A percentile compares a stretch with the other conserved stretches of the same genome.
phyloP scores from a whole-genome alignment of 2,888 invertebrate genomes.

The Aelia acuminata region DNA sequence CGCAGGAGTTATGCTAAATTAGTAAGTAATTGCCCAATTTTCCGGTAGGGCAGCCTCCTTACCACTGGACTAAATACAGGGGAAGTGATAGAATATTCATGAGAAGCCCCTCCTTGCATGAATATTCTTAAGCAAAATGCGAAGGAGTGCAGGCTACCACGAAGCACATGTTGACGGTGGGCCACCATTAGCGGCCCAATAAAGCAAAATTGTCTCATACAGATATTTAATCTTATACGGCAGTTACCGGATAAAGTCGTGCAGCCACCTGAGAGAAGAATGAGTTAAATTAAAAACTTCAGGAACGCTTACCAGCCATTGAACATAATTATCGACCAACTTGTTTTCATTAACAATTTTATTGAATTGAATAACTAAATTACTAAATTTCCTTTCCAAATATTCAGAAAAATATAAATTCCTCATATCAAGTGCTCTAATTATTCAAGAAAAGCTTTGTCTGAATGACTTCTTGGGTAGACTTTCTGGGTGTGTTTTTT shows the following conservation, averaged over 20 bases:
- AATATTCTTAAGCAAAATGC: too few species aligned
- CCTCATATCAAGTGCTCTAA: too few species aligned
- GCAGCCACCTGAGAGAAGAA: background rate
- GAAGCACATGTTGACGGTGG: background rate
- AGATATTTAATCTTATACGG: background rate
- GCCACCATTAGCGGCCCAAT: background rate
- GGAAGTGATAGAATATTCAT: slow-evolving; percentile 13
- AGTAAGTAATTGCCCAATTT: slow-evolving; percentile 17
- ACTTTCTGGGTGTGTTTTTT: too few species aligned
- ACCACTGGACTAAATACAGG: background rate
- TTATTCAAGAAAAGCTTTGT: too few species aligned
- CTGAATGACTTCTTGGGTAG: too few species aligned
- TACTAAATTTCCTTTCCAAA: too few species aligned
- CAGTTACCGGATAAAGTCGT: background rate
- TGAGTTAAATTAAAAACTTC: background rate
- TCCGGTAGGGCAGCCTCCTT: slow-evolving; percentile 14
- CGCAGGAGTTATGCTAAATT: background rate
- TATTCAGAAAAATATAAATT: too few species aligned
- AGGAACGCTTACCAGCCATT: too few species aligned
- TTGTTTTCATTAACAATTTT: too few species aligned
- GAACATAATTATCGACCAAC: too few species aligned
- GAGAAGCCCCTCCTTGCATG: background rate
- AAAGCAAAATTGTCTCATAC: background rate
- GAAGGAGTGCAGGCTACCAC: background rate
- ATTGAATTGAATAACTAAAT: too few species aligned